phyloP scores from a whole-genome alignment of 1,140 invertebrate genomes.

The Charaxes varanes region DNA sequence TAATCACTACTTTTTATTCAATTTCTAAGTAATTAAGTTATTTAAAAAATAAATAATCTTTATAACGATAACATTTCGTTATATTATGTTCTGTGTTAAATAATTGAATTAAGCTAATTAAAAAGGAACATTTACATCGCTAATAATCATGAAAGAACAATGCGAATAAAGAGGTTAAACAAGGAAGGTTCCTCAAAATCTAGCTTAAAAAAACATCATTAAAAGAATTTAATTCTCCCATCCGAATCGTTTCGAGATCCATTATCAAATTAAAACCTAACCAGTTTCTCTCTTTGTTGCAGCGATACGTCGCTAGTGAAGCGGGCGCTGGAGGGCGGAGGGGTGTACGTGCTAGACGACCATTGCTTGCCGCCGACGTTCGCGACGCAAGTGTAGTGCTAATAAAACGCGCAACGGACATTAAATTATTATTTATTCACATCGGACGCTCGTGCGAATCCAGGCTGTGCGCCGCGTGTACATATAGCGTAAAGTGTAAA shows the following conservation, averaged over 20 bases:
- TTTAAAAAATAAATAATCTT: no score
- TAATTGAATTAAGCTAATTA: no score
- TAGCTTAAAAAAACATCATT: background rate
- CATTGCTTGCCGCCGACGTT: slow-evolving; percentile 73
- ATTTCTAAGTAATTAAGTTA: no score
- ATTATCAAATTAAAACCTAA: slow-evolving; percentile 8
- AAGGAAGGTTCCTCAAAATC: no score
- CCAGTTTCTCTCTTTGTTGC: slow-evolving; percentile 37
- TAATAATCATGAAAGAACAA: no score
- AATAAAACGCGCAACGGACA: slow-evolving; percentile 38
- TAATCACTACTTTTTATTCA: no score
- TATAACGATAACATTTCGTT: no score
- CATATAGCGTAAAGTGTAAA: slow-evolving; percentile 71
- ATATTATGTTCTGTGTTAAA: no score
- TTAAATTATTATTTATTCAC: slow-evolving; percentile 61
- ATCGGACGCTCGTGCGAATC: slow-evolving; percentile 63
- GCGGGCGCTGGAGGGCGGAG: slow-evolving; percentile 68
- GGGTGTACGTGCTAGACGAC: slow-evolving; percentile 71
- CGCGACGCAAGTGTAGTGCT: slow-evolving; percentile 73
- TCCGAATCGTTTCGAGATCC: no score
- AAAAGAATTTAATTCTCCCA: no score
- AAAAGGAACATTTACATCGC: no score
- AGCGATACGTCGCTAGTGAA: slow-evolving; percentile 74
- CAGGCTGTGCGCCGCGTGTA: slow-evolving; percentile 71
- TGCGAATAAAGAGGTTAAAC: no score